These are phyloP conservation scores for Pterobdella sp. DNA, from an alignment of 2,888 invertebrate genomes.

Conservation along the genomic window DNA sequence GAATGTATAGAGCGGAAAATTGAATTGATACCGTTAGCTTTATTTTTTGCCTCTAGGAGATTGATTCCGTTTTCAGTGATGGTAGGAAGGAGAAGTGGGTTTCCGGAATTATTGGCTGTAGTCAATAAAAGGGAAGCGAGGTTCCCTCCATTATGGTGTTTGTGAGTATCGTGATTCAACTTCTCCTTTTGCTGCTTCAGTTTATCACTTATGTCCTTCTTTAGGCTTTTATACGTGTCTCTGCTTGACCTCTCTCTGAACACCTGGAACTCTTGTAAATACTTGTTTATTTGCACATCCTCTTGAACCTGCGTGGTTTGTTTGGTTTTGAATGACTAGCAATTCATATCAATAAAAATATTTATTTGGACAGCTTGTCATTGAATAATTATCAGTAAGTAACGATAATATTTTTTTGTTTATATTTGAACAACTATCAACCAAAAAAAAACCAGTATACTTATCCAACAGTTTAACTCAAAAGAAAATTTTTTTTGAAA, in stretches of 20 bases:
- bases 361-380: too few species aligned
- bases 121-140: conserved; percentile 14
- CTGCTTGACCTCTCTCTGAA: conserved; percentile 36
- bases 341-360: not conserved
- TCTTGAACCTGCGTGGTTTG: conserved; percentile 30
- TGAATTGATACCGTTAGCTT: not conserved
- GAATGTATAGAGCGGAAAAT: too few species aligned
- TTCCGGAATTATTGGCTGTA: conserved; percentile 6
- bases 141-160: conserved; percentile 12
- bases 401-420: too few species aligned
- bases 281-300: conserved; percentile 39
- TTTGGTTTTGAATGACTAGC: not conserved
- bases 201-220: conserved; percentile 35
- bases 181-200: conserved; percentile 33
- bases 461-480: not conserved
- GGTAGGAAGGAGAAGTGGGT: conserved; percentile 27
- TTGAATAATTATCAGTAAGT: too few species aligned
- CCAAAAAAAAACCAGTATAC: not conserved
- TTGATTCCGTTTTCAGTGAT: conserved; percentile 24
- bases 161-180: conserved; percentile 6
- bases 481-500: too few species aligned
- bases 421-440: not conserved
- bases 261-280: conserved; percentile 39
- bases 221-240: conserved; percentile 36
- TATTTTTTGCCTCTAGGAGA: not conserved